These are phyloP conservation scores for Carlito syrichta DNA, from an alignment of 2,113 vertebrate species.

Conservation along the genomic window DNA sequence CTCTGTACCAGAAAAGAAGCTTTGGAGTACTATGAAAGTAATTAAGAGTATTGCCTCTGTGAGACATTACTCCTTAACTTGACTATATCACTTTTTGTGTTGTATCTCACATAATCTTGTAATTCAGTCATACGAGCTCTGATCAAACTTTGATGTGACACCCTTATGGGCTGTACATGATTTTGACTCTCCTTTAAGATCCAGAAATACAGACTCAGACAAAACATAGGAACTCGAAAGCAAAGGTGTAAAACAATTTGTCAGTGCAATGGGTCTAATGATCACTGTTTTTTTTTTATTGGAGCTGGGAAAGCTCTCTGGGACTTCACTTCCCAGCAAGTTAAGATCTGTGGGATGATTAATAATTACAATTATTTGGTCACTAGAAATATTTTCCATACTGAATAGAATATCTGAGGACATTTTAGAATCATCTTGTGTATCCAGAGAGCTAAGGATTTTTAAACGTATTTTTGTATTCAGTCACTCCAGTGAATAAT, in stretches of 20 bases:
- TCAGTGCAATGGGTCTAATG: not conserved
- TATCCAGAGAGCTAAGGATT: not conserved
- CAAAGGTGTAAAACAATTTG: not conserved
- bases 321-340: not conserved
- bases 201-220: not conserved
- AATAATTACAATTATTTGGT: not conserved
- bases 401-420: not conserved
- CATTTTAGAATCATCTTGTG: too few relatives aligned
- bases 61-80: not conserved
- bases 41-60: not conserved
- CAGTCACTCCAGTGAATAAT: not conserved
- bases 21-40: too few relatives aligned
- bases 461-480: not conserved
- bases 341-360: not conserved
- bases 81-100: not conserved
- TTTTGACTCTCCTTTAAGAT: not conserved
- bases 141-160: not conserved
- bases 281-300: not conserved
- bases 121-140: not conserved
- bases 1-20: not conserved
- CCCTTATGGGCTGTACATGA: not conserved
- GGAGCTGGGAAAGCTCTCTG: not conserved
- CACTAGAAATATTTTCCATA: not conserved
- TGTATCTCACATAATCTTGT: not conserved
- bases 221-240: not conserved